Evolutionary conservation across 2,113 vertebrate genomes (phyloP).

Genomic region (Pantherophis guttatus): DNA sequence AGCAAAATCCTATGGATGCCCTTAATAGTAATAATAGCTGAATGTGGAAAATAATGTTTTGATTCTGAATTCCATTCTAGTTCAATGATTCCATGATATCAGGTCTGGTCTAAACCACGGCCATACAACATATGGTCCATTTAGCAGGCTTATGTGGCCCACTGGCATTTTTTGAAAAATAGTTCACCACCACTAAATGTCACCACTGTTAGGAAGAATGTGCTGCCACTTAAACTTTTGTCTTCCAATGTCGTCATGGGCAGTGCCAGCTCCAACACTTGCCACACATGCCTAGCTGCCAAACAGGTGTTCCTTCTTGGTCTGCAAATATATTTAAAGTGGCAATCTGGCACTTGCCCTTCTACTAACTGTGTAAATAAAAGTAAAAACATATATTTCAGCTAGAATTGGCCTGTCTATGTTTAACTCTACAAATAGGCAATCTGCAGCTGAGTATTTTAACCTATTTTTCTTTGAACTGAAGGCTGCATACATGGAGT

Average conservation of each 20-base stretch:
- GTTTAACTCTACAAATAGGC: neutral
- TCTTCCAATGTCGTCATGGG: neutral
- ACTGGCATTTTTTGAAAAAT: neutral
- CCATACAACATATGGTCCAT: neutral
- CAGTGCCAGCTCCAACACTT: neutral
- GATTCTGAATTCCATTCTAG: neutral
- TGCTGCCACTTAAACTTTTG: neutral
- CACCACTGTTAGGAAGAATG: neutral
- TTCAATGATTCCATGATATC: neutral
- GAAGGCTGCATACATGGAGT: neutral
- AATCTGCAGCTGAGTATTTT: neutral
- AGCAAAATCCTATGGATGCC: neutral
- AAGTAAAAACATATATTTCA: neutral
- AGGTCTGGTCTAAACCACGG: neutral
- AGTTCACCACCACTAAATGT: neutral
- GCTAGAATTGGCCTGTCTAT: neutral
- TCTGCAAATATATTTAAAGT: neutral
- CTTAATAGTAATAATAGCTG: neutral
- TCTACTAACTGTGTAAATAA: neutral
- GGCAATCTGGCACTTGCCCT: neutral
- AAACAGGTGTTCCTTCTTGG: neutral
- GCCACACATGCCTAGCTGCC: neutral
- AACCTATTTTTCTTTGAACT: neutral
- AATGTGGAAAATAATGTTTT: neutral
- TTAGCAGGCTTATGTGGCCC: neutral